Conservation (phyloP, 2,113 vertebrate species). For the Apodemus speciosus region DNA sequence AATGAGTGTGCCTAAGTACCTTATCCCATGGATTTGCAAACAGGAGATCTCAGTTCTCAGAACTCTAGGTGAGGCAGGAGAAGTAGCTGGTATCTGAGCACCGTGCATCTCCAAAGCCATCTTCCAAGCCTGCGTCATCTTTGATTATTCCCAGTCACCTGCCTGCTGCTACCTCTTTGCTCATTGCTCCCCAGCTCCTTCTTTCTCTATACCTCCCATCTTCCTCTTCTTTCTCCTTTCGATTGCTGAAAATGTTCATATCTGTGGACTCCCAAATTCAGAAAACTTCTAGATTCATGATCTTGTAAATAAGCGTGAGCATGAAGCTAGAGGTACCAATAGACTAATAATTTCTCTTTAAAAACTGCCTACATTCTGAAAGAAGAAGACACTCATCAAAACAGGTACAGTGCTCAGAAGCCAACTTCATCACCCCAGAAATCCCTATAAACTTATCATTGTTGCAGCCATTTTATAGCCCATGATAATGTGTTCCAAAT, state of each 20-base stretch:
- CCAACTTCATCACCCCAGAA: neutral
- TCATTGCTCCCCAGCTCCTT: neutral
- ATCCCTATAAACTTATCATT: neutral
- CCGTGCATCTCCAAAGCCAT: neutral
- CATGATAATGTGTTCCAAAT: neutral
- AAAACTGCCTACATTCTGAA: conserved; percentile 6
- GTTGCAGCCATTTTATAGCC: neutral
- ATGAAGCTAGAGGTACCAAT: neutral
- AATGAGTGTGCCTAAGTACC: neutral
- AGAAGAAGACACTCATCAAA: neutral
- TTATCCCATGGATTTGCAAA: neutral
- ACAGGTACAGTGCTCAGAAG: neutral
- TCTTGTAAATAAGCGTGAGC: neutral
- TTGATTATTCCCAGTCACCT: neutral
- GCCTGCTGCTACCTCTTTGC: neutral
- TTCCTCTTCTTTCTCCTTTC: neutral
- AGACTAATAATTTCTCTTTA: neutral
- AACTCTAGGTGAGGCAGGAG: neutral
- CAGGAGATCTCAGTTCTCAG: neutral
- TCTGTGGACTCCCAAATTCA: neutral
- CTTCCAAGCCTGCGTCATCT: neutral
- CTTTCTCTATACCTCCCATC: neutral
- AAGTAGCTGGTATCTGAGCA: neutral
- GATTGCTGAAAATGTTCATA: neutral
- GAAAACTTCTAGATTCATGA: neutral